A percentile compares a stretch with the other conserved stretches of the same genome.
Conservation (phyloP, 2,113 vertebrate genomes). For the Pontoporia blainvillei region DNA sequence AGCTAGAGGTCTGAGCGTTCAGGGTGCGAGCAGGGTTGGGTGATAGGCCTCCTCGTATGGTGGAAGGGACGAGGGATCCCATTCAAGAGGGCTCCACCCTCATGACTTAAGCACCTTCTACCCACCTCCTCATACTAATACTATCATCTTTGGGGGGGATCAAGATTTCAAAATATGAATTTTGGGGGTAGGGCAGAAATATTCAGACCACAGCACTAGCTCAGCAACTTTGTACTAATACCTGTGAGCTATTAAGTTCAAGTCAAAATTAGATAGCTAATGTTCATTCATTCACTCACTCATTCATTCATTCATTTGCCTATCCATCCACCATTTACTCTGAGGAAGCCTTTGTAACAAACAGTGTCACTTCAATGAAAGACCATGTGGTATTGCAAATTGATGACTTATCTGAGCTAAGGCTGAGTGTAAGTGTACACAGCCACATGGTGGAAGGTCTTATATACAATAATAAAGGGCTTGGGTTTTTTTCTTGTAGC, state of each 20-base stretch:
- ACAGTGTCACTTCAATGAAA: not conserved
- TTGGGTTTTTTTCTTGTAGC: not conserved
- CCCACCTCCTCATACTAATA: not conserved
- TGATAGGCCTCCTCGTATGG: too few relatives aligned
- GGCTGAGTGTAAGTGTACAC: not conserved
- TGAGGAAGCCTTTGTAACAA: not conserved
- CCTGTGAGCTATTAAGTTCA: not conserved
- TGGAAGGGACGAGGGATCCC: not conserved
- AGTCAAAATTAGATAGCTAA: not conserved
- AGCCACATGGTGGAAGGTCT: not conserved
- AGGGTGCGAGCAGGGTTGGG: not conserved
- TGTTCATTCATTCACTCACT: not conserved
- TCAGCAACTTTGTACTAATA: not conserved
- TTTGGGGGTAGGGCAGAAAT: not conserved
- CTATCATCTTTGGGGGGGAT: not conserved
- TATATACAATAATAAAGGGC: not conserved
- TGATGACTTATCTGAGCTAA: not conserved
- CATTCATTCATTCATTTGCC: not conserved
- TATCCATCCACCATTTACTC: not conserved
- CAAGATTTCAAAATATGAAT: not conserved
- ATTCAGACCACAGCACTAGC: not conserved
- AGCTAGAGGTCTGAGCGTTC: not conserved
- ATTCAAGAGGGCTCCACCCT: not conserved
- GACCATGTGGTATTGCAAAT: not conserved
- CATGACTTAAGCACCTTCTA: not conserved